These are phyloP conservation scores for Otolemur garnettii DNA, from an alignment of 2,113 vertebrate species.

Conservation along the genomic window DNA sequence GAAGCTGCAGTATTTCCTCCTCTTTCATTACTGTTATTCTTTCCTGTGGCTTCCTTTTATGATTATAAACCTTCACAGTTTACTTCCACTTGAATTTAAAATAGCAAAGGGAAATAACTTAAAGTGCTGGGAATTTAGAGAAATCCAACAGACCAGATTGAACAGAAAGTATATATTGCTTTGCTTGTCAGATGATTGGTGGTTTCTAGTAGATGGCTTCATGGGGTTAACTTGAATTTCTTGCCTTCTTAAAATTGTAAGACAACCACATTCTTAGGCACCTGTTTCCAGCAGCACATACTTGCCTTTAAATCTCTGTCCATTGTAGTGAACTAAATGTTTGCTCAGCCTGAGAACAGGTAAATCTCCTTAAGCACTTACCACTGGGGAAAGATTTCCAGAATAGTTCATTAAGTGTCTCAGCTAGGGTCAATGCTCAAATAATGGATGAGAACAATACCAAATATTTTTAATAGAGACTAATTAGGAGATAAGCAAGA, in stretches of 20 bases:
- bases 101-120: slow-evolving; percentile 28
- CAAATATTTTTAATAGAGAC: slow-evolving; percentile 31
- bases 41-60: slow-evolving; percentile 22
- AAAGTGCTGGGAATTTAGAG: background rate
- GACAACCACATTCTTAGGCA: background rate
- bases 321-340: slow-evolving; percentile 24
- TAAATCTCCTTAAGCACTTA: slow-evolving; percentile 19
- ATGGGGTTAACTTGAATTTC: slow-evolving; percentile 64
- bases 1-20: background rate
- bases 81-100: slow-evolving; percentile 52
- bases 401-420: background rate
- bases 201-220: slow-evolving; percentile 38
- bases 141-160: background rate
- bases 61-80: slow-evolving; percentile 20
- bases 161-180: background rate
- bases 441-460: background rate
- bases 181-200: slow-evolving; percentile 9
- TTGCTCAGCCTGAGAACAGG: slow-evolving; percentile 44
- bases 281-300: slow-evolving; percentile 39
- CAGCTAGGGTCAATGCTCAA: background rate
- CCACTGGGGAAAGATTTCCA: background rate
- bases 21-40: background rate
- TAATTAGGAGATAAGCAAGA: slow-evolving; percentile 20
- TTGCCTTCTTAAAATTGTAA: slow-evolving; percentile 57
- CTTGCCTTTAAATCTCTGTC: slow-evolving; percentile 36